phyloP scores from a whole-genome alignment of 2,113 vertebrate genomes.

The Callaeas wilsoni region DNA sequence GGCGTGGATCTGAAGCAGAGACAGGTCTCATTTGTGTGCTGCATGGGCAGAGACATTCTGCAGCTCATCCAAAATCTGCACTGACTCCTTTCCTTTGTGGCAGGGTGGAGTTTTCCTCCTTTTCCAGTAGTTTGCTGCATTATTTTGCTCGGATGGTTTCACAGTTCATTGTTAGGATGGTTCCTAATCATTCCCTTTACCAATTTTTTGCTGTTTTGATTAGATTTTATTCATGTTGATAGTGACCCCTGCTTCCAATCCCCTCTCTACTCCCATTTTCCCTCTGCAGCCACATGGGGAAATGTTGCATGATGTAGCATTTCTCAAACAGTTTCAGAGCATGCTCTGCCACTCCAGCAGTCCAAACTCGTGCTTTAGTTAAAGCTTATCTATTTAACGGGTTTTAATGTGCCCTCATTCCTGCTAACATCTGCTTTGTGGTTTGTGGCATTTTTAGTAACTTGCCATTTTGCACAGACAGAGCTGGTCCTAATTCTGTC shows the following conservation, averaged over 20 bases:
- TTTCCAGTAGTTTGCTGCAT: not conserved
- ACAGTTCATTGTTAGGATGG: not conserved
- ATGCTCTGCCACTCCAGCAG: not conserved
- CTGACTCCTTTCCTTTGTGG: not conserved
- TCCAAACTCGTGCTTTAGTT: not conserved
- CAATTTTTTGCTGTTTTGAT: not conserved
- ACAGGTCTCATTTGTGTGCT: not conserved
- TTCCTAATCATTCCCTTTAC: not conserved
- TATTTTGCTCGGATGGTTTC: not conserved
- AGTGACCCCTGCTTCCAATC: not conserved
- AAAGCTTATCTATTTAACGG: not conserved
- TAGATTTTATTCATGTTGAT: not conserved
- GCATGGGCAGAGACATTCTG: not conserved
- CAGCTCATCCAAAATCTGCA: not conserved
- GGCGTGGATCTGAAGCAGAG: not conserved
- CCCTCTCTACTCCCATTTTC: not conserved
- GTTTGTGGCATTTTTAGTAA: not conserved
- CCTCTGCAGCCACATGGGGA: not conserved
- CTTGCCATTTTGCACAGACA: not conserved
- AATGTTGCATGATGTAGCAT: constrained; percentile 11
- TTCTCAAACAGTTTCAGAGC: not conserved
- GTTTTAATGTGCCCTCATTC: not conserved
- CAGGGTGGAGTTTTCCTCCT: not conserved
- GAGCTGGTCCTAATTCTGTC: not conserved
- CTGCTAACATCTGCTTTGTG: not conserved